phyloP scores from a whole-genome alignment of 2,888 invertebrate genomes.

The Archaeoteleia sp. region DNA sequence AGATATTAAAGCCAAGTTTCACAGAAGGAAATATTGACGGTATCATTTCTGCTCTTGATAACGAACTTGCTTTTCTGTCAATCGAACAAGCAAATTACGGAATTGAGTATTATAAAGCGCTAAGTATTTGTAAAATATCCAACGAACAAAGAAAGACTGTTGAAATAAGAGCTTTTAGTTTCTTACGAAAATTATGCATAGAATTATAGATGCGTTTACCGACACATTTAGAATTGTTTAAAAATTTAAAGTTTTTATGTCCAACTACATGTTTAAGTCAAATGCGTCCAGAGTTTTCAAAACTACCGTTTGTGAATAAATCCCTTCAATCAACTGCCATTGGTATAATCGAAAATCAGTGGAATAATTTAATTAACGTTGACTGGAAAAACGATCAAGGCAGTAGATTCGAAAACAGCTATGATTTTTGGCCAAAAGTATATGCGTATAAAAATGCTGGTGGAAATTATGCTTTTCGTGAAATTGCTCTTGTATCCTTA shows the following conservation, averaged over 20 bases:
- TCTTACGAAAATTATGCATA: constrained; percentile 13
- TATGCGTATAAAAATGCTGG: constrained; percentile 36
- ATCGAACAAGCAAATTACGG: constrained; percentile 34
- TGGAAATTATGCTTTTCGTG: constrained; percentile 23
- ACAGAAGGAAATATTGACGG: neutral
- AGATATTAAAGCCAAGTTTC: constrained; percentile 21
- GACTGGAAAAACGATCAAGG: constrained; percentile 4
- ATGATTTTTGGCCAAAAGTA: constrained; percentile 25
- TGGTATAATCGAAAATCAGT: constrained; percentile 25
- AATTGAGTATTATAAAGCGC: constrained; percentile 29
- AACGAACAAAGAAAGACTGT: constrained; percentile 5
- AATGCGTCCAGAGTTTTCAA: constrained; percentile 16
- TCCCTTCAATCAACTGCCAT: neutral
- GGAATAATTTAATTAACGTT: constrained; percentile 16
- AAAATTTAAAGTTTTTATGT: constrained; percentile 22
- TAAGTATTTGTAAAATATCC: neutral
- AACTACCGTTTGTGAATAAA: constrained; percentile 20
- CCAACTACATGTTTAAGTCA: constrained; percentile 23
- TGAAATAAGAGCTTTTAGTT: constrained; percentile 26
- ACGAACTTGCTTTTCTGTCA: constrained; percentile 26
- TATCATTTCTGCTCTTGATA: constrained; percentile 17
- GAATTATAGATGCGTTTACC: constrained; percentile 23
- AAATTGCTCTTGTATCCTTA: constrained; percentile 23
- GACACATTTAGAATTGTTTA: constrained; percentile 12
- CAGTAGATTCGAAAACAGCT: constrained; percentile 9